A percentile compares a stretch with the other conserved stretches of the same genome.
Conservation (phyloP, 1,140 invertebrate genomes). For the Mya arenaria region DNA sequence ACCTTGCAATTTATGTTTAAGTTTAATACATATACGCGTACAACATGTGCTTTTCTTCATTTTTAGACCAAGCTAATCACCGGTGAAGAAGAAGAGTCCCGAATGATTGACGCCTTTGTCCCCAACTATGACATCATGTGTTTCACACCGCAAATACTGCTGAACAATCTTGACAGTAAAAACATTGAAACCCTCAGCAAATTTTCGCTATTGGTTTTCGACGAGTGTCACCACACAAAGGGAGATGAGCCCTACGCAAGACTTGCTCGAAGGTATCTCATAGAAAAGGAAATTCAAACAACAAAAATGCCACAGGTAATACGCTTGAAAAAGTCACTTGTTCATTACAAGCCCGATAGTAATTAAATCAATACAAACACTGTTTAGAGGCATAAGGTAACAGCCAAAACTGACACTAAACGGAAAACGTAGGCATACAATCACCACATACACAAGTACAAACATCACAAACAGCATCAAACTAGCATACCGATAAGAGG, state of each 20-base stretch:
- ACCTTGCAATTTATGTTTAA: background rate
- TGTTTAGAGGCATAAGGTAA: too few relatives aligned
- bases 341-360: too few relatives aligned
- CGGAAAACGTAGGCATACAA: too few relatives aligned
- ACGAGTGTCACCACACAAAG: conserved; percentile 80
- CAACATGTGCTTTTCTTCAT: background rate
- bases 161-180: conserved; percentile 67
- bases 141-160: conserved; percentile 73
- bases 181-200: conserved; percentile 53
- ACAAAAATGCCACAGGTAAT: conserved; percentile 65
- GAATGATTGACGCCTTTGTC: conserved; percentile 64
- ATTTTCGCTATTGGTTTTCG: conserved; percentile 75
- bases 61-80: conserved; percentile 45
- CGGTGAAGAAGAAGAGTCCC: conserved; percentile 61
- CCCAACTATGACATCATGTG: conserved; percentile 67
- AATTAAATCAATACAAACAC: too few relatives aligned
- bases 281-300: conserved; percentile 57
- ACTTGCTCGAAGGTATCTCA: conserved; percentile 73
- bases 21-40: background rate
- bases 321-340: too few relatives aligned
- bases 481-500: too few relatives aligned
- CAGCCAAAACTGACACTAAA: too few relatives aligned
- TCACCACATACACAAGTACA: too few relatives aligned
- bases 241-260: conserved; percentile 77
- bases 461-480: too few relatives aligned